phyloP scores from a whole-genome alignment of 2,113 vertebrate species.

The Lepus europaeus region DNA sequence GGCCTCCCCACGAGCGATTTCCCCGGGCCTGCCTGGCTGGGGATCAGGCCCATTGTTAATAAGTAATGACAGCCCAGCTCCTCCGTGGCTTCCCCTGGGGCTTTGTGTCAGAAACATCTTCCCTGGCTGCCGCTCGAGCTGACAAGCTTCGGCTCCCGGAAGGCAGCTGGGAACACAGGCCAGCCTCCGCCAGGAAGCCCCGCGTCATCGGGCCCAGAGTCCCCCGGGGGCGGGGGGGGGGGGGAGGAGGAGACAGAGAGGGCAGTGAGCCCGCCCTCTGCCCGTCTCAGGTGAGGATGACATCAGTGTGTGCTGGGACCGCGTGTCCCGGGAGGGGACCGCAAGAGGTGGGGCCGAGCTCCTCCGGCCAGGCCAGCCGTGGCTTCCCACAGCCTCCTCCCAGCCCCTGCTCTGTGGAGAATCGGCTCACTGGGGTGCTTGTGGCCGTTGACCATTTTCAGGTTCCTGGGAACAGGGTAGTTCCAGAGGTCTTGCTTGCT shows the following conservation, averaged over 20 bases:
- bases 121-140: slow-evolving; percentile 62
- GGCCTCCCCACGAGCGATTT: slow-evolving; percentile 73
- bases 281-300: slow-evolving; percentile 67
- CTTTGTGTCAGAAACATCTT: slow-evolving; percentile 76
- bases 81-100: slow-evolving; percentile 65
- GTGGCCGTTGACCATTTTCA: neutral
- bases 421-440: neutral
- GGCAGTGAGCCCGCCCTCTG: neutral
- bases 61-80: slow-evolving; percentile 77
- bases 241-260: neutral
- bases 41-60: slow-evolving; percentile 82
- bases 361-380: neutral
- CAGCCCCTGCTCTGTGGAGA: neutral
- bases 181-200: slow-evolving; percentile 64
- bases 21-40: slow-evolving; percentile 69
- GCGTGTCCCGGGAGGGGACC: neutral
- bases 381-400: neutral
- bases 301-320: slow-evolving; percentile 33
- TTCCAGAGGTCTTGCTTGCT: neutral
- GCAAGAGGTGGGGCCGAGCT: neutral
- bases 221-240: neutral
- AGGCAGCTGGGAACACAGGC: slow-evolving; percentile 68
- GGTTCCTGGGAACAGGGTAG: neutral
- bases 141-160: slow-evolving; percentile 67
- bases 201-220: slow-evolving; percentile 22